Evolutionary conservation across 2,113 vertebrate genomes (phyloP).

Genomic region (Lagopus leucura): DNA sequence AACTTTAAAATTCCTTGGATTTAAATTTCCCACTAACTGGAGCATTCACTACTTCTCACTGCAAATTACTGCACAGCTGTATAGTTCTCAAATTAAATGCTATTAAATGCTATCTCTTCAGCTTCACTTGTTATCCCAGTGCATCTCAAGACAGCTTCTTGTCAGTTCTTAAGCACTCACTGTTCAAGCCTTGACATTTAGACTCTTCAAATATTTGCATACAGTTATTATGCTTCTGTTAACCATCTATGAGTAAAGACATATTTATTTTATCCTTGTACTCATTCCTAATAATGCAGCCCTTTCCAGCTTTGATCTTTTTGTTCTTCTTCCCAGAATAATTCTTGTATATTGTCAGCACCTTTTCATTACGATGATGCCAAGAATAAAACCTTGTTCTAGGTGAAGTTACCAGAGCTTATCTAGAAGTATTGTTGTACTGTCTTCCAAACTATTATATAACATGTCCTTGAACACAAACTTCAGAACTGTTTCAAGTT

Average conservation of each 20-base stretch:
- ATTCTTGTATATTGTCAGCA: slow-evolving; percentile 7
- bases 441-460: background rate
- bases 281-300: background rate
- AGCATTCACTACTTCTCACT: background rate
- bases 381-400: background rate
- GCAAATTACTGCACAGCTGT: background rate
- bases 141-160: background rate
- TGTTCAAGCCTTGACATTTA: slow-evolving; percentile 57
- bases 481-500: background rate
- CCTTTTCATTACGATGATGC: slow-evolving; percentile 1
- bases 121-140: background rate
- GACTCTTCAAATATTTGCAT: slow-evolving; percentile 55
- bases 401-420: background rate
- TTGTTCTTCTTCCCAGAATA: background rate
- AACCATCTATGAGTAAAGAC: slow-evolving; percentile 33
- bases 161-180: background rate
- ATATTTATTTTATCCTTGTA: slow-evolving; percentile 20
- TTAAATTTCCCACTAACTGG: background rate
- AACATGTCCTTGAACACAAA: background rate
- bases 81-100: background rate
- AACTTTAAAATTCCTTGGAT: background rate
- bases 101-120: background rate
- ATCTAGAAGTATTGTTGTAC: background rate
- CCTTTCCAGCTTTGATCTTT: slow-evolving; percentile 30
- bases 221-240: background rate